Conservation (phyloP, 2,888 invertebrate genomes). For the Eucriotettix oculatus region DNA sequence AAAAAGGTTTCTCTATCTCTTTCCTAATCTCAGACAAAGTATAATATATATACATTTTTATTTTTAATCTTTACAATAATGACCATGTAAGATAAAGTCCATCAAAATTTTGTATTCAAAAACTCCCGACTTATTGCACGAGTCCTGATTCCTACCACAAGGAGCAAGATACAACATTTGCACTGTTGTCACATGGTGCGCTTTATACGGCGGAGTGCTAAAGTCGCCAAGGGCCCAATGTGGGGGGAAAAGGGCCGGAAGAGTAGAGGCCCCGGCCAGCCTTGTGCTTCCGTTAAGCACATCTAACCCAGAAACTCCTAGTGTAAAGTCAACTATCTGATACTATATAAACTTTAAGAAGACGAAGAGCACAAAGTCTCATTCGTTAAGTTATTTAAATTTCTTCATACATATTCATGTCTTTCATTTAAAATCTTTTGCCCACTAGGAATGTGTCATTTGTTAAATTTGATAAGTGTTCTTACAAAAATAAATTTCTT, state of each 20-base stretch:
- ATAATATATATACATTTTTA: constrained; percentile 16
- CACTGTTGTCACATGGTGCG: background rate
- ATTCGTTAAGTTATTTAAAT: constrained; percentile 12
- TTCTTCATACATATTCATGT: constrained; percentile 14
- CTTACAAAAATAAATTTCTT: constrained; percentile 18
- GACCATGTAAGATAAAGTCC: constrained; percentile 17
- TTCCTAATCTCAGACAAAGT: constrained; percentile 18
- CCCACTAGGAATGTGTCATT: constrained; percentile 17
- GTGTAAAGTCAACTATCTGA: constrained; percentile 14
- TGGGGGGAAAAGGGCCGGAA: background rate
- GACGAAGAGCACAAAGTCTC: constrained; percentile 14
- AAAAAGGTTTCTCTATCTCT: constrained; percentile 17
- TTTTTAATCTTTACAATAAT: constrained; percentile 16
- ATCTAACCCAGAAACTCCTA: constrained; percentile 11
- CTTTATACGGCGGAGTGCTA: background rate
- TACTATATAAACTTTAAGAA: constrained; percentile 14
- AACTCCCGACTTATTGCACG: constrained; percentile 14
- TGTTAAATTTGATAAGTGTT: constrained; percentile 17
- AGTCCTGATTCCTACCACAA: constrained; percentile 13
- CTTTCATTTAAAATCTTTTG: constrained; percentile 16
- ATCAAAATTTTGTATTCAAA: constrained; percentile 17
- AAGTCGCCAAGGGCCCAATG: background rate
- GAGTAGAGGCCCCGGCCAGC: background rate
- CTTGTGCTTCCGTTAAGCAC: background rate
- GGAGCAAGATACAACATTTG: background rate